A percentile compares a stretch with the other conserved stretches of the same genome.
Evolutionary conservation across 2,888 invertebrate genomes (phyloP).

Genomic region (Portevinia maculata): DNA sequence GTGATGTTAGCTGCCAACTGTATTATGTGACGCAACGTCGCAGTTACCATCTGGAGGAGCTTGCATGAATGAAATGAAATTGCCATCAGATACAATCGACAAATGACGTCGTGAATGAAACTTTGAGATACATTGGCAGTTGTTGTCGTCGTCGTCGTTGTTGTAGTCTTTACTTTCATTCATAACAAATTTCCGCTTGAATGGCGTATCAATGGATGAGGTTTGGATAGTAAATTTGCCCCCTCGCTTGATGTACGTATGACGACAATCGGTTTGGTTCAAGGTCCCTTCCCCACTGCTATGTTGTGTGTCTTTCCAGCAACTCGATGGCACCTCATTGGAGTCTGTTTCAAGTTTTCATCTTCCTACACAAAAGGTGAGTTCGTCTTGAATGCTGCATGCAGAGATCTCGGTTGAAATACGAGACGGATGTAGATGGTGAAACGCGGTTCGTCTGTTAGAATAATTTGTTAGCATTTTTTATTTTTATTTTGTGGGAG

Average conservation of each 20-base stretch:
- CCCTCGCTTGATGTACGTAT: slow-evolving; percentile 4
- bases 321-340: background rate
- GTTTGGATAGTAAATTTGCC: slow-evolving; percentile 12
- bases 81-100: slow-evolving; percentile 52
- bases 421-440: background rate
- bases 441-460: slow-evolving; percentile 25
- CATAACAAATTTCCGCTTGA: slow-evolving; percentile 50
- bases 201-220: slow-evolving; percentile 29
- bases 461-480: slow-evolving; percentile 31
- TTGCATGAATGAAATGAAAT: slow-evolving; percentile 64
- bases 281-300: slow-evolving; percentile 18
- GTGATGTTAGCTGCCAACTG: slow-evolving; percentile 43
- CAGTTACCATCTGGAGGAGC: slow-evolving; percentile 16
- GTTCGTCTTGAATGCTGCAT: slow-evolving; percentile 25
- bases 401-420: slow-evolving; percentile 44
- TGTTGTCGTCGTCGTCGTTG: slow-evolving; percentile 6
- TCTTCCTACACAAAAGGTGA: slow-evolving; percentile 47
- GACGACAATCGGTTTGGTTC: slow-evolving; percentile 40
- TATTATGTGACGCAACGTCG: slow-evolving; percentile 42
- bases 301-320: background rate
- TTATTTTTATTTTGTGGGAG: slow-evolving; percentile 9
- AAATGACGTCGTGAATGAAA: slow-evolving; percentile 26
- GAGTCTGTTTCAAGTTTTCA: slow-evolving; percentile 26
- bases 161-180: slow-evolving; percentile 62
- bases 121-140: slow-evolving; percentile 35